These are phyloP conservation scores for Illadopsis cleaveri DNA, from an alignment of 2,113 vertebrate species.

Conservation along the genomic window DNA sequence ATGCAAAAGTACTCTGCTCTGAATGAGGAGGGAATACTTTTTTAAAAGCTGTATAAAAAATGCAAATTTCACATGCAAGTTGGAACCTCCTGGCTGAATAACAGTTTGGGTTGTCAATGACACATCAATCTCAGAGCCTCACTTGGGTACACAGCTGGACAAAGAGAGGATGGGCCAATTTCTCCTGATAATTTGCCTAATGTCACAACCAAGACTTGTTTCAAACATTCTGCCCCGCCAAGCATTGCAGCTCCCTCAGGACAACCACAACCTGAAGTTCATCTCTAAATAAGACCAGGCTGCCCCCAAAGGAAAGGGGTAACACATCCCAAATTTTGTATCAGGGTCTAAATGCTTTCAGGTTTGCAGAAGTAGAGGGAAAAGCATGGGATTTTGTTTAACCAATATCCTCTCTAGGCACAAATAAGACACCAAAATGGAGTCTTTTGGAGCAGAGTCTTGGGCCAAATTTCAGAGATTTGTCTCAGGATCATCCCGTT, in stretches of 20 bases:
- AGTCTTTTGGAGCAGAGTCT: neutral
- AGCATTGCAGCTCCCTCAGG: neutral
- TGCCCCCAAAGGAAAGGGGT: neutral
- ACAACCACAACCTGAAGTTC: neutral
- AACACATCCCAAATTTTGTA: neutral
- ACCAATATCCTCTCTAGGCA: neutral
- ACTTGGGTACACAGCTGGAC: neutral
- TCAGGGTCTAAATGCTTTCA: neutral
- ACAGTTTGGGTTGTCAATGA: neutral
- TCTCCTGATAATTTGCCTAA: neutral
- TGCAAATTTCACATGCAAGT: neutral
- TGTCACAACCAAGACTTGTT: neutral
- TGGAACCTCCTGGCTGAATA: neutral
- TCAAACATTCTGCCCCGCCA: neutral
- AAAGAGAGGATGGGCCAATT: neutral
- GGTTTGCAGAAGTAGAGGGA: neutral
- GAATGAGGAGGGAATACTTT: neutral
- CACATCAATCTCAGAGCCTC: neutral
- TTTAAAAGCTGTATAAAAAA: neutral
- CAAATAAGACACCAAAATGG: neutral
- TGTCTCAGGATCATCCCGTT: neutral
- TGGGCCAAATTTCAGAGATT: neutral
- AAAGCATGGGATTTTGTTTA: accelerated
- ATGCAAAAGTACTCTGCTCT: neutral
- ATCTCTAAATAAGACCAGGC: neutral